Base-by-base conservation (phyloP, 2,797 vertebrate species). In the Paratrypauchen microcephalus region DNA sequence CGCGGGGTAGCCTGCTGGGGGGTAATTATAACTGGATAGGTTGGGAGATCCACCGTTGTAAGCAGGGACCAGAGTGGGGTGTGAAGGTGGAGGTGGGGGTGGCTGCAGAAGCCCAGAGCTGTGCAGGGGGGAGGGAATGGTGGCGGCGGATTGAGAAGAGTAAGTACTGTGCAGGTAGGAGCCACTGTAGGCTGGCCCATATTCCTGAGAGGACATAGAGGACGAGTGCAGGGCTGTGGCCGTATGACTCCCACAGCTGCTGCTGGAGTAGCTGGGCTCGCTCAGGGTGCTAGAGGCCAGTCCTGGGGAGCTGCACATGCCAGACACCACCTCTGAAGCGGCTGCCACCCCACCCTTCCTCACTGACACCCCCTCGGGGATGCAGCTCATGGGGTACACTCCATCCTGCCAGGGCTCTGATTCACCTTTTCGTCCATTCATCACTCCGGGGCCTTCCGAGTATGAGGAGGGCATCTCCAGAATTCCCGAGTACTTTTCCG, bases 401-500 rank as follows among this genome's bases (percentile, higher is more conserved):
- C 95, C 94, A n/a, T 99, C 97, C 85, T 97, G 96, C 97, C 97
- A 99, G 50, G 96, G 91, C 81, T 98, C 97, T 0, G 94, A 92
- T 74, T 98, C 97, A 24, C 92, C 95, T 85, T 99, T 99, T 68
- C 97, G 93, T 24, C 96, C 96, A 0, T 96, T 97, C 85, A 97
- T 93, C 50, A 95, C 93, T 52, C 94, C 93, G 16, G 94, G 92
- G 1, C 86, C 85, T 69, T 91, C 88, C 2, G 94, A 78, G 54
- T 96, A 93, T 19, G 97, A 94, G 0, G 92, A 90, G 0, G 97
- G 96, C 88, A 97, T 95, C 90, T 98, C 97, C 79, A 99, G 90
- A 78, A 99, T 97, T 66, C 96, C 96, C 0, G 97, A 99, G 80
- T 99, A 99, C 82, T 98, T 99, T 86, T 99, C 97, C 0, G 97